Conservation (phyloP, 2,888 invertebrate genomes). For the Subacronicta megacephala region DNA sequence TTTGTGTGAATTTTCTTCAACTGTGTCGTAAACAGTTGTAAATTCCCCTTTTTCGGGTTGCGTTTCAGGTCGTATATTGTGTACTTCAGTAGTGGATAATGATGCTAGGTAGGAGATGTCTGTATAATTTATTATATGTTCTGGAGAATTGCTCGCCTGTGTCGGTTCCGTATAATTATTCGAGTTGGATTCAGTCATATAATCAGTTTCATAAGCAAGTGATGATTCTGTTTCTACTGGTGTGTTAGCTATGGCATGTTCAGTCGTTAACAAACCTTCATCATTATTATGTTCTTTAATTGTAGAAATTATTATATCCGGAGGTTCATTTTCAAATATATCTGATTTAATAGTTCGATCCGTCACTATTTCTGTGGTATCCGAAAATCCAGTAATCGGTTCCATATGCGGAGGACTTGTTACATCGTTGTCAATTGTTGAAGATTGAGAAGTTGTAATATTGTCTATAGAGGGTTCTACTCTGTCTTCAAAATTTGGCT, state of each 20-base stretch:
- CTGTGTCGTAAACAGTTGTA: constrained; percentile 11
- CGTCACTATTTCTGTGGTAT: not conserved
- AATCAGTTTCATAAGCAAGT: not conserved
- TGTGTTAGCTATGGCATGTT: constrained; percentile 8
- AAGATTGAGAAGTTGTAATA: constrained; percentile 5
- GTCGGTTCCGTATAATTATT: not conserved
- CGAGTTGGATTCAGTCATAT: constrained; percentile 23
- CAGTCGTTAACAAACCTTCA: not conserved
- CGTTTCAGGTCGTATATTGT: not conserved
- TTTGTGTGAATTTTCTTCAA: constrained; percentile 19
- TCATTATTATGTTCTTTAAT: not conserved
- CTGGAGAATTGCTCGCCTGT: not conserved
- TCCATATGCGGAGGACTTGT: constrained; percentile 3
- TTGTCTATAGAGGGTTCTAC: not conserved
- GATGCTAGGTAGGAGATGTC: not conserved
- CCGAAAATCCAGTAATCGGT: not conserved
- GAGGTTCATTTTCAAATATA: constrained; percentile 5
- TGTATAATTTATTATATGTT: not conserved
- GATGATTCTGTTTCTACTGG: constrained; percentile 5
- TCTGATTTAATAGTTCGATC: not conserved
- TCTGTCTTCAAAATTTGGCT: constrained; percentile 1
- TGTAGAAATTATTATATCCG: not conserved
- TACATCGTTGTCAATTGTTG: constrained; percentile 3
- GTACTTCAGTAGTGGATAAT: constrained; percentile 9
- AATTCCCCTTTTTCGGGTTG: constrained; percentile 1